Conservation (phyloP, 2,113 vertebrate species). For the Syngnathus typhle region DNA sequence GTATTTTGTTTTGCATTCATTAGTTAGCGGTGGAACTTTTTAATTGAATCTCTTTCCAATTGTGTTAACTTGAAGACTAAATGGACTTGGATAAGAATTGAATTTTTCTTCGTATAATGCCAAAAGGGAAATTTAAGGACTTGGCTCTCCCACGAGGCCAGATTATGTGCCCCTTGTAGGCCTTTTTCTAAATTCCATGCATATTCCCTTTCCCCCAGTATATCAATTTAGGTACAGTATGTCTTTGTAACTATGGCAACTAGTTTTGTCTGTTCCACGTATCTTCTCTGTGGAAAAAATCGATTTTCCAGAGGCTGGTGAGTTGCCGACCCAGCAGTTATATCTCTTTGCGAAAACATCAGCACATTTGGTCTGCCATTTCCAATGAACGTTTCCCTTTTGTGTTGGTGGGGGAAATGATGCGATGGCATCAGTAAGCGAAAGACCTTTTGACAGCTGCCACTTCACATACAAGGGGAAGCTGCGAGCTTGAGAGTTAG, state of each 20-base stretch:
- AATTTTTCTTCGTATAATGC: neutral
- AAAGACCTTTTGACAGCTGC: constrained; percentile 47
- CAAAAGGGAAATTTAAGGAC: neutral
- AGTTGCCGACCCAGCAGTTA: constrained; percentile 54
- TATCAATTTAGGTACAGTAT: constrained; percentile 8
- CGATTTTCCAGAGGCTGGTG: constrained; percentile 47
- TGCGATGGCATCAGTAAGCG: constrained; percentile 32
- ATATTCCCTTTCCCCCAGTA: constrained; percentile 6
- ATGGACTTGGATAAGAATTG: neutral
- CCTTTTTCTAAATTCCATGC: constrained; percentile 14
- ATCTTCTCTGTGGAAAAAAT: constrained; percentile 40
- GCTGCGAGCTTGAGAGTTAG: constrained; percentile 23
- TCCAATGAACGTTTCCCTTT: constrained; percentile 32
- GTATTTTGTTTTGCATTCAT: constrained; percentile 6
- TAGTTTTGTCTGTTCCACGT: constrained; percentile 30
- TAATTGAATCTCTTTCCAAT: constrained; percentile 8
- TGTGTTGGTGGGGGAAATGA: constrained; percentile 29
- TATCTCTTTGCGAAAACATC: constrained; percentile 47
- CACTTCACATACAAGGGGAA: constrained; percentile 38
- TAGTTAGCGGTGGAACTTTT: constrained; percentile 1
- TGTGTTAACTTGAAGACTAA: neutral
- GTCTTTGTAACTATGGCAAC: constrained; percentile 46
- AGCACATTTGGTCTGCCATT: constrained; percentile 46
- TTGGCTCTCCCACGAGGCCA: neutral
- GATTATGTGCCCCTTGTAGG: neutral